phyloP scores from a whole-genome alignment of 2,888 invertebrate genomes.

The Ormia ochracea region DNA sequence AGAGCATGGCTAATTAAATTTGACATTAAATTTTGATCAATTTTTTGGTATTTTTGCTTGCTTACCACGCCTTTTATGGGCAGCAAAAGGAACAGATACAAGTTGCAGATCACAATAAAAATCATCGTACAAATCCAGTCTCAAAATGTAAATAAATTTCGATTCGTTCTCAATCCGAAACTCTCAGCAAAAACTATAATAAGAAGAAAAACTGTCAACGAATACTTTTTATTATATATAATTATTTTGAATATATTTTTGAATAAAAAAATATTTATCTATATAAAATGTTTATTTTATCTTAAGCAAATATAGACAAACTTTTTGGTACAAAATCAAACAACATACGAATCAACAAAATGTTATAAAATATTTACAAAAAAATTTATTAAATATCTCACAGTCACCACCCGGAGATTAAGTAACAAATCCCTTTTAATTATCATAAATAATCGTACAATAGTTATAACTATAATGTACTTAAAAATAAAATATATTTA shows the following conservation, averaged over 20 bases:
- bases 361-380: constrained; percentile 39
- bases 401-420: constrained; percentile 54
- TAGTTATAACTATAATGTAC: constrained; percentile 11
- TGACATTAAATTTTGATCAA: no score
- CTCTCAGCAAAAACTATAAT: no score
- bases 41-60: no score
- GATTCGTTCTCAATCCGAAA: no score
- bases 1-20: no score
- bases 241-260: constrained; percentile 8
- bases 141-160: no score
- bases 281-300: constrained; percentile 14
- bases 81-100: no score
- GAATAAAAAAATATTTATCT: no score
- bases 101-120: no score
- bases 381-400: constrained; percentile 50
- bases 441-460: constrained; percentile 43
- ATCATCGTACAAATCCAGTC: no score
- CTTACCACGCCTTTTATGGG: no score
- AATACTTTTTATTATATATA: constrained; percentile 28
- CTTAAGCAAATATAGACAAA: constrained; percentile 44
- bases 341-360: constrained; percentile 23
- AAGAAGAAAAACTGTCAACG: no score
- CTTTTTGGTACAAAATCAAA: constrained; percentile 58
- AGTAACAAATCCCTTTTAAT: constrained; percentile 46
- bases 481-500: constrained; percentile 6